These are phyloP conservation scores for Oikopleura dioica DNA, from an alignment of 23 tunicate species.

Conservation along the genomic window DNA sequence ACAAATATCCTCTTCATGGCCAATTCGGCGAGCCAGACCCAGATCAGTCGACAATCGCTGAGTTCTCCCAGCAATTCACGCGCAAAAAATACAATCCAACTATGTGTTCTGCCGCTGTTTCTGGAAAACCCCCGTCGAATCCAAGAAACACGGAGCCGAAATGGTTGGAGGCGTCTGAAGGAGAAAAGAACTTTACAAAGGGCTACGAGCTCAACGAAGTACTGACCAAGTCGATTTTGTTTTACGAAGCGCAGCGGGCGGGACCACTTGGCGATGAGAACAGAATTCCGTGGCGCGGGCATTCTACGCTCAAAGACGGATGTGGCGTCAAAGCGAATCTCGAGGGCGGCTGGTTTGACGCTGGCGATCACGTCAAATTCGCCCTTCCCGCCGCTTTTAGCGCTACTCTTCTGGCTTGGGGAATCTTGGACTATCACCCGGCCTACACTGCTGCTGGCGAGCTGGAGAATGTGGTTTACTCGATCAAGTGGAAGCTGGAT, in stretches of 20 bases:
- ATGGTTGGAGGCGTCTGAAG: not conserved
- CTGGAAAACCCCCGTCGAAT: not conserved
- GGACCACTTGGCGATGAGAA: constrained; percentile 2
- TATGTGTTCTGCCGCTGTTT: too few relatives aligned
- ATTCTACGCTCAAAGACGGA: constrained; percentile 7
- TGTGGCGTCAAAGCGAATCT: not conserved
- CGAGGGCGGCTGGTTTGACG: constrained; percentile 12
- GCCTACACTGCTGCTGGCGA: constrained; percentile 8
- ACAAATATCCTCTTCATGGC: constrained; percentile 9
- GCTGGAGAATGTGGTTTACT: not conserved
- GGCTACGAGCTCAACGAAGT: not conserved
- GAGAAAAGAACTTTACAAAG: not conserved
- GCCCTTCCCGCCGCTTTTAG: constrained; percentile 8
- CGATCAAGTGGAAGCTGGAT: not conserved
- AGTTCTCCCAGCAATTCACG: not conserved
- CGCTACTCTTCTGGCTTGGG: constrained; percentile 3
- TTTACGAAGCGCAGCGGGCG: constrained; percentile 13
- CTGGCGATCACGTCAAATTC: constrained; percentile 7
- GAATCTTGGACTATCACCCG: not conserved
- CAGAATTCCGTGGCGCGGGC: not conserved
- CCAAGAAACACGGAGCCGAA: not conserved
- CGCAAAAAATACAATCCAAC: too few relatives aligned
- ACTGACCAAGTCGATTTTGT: not conserved
- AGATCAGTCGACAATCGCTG: not conserved
- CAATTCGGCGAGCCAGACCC: not conserved